Conservation (phyloP, 2,113 vertebrate species). For the Brachypodius melanocephalos region DNA sequence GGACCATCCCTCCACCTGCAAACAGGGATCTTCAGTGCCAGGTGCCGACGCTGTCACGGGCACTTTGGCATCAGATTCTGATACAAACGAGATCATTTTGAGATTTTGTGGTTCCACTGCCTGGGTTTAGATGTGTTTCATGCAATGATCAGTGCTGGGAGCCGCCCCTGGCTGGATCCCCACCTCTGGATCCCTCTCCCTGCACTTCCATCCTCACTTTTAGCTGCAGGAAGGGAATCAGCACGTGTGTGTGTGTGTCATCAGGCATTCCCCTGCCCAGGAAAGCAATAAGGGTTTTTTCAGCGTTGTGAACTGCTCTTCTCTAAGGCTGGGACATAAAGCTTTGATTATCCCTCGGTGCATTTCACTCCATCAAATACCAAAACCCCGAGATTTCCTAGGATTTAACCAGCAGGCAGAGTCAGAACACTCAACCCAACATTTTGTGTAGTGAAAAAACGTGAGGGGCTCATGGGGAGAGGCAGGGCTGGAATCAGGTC, state of each 20-base stretch:
- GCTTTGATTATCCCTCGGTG: conserved; percentile 36
- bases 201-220: not conserved
- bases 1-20: not conserved
- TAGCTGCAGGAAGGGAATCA: not conserved
- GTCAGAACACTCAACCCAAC: conserved; percentile 32
- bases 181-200: not conserved
- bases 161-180: not conserved
- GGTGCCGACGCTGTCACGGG: not conserved
- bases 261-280: not conserved
- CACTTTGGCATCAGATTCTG: not conserved
- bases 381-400: conserved; percentile 45
- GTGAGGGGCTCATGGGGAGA: not conserved
- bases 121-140: not conserved
- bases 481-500: not conserved
- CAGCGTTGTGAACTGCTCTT: conserved; percentile 7
- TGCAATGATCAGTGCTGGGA: not conserved
- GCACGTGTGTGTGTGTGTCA: not conserved
- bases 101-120: not conserved
- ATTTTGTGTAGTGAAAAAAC: conserved; percentile 3
- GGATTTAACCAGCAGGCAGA: not conserved
- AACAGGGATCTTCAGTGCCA: not conserved
- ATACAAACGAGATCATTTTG: not conserved
- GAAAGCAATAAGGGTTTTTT: not conserved
- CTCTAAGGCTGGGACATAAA: conserved; percentile 20
- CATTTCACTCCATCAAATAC: conserved; percentile 61